These are phyloP conservation scores for Sceliomorpha sp. DNA, from an alignment of 2,888 invertebrate species.

Conservation along the genomic window DNA sequence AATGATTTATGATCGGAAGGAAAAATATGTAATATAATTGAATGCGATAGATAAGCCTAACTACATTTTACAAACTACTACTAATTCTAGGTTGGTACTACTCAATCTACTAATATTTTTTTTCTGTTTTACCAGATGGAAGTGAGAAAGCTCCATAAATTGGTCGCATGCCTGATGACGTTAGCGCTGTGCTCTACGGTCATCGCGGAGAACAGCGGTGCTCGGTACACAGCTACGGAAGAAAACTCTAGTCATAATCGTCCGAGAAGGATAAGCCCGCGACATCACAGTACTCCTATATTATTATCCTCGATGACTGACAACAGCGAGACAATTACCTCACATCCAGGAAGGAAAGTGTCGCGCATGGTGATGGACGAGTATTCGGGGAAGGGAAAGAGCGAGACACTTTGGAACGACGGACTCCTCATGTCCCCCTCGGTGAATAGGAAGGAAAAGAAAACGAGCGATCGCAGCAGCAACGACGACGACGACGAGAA, in stretches of 20 bases:
- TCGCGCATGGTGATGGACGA: constrained; percentile 40
- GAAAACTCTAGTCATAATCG: constrained; percentile 60
- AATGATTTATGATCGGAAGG: constrained; percentile 42
- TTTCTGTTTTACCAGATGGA: constrained; percentile 65
- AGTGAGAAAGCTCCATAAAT: constrained; percentile 34
- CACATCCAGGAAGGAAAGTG: constrained; percentile 59
- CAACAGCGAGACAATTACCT: constrained; percentile 59
- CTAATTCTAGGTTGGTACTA: too few species aligned
- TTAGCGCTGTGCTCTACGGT: constrained; percentile 45
- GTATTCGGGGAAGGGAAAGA: constrained; percentile 53
- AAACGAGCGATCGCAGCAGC: constrained; percentile 78
- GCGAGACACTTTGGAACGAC: constrained; percentile 78
- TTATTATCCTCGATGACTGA: constrained; percentile 54
- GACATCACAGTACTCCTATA: constrained; percentile 16
- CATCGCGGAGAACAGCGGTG: constrained; percentile 32
- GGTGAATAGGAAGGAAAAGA: constrained; percentile 84
- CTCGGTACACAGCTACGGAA: constrained; percentile 45
- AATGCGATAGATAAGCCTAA: constrained; percentile 47
- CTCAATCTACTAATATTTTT: constrained; percentile 12
- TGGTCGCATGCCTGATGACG: constrained; percentile 55
- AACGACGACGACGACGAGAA: constrained; percentile 86
- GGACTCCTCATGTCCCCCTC: constrained; percentile 86
- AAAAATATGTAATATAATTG: constrained; percentile 50
- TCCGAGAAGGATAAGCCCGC: constrained; percentile 24
- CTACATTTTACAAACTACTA: constrained; percentile 41